These are phyloP conservation scores for Chromis chromis DNA, from an alignment of 2,797 vertebrate genomes.

Conservation along the genomic window DNA sequence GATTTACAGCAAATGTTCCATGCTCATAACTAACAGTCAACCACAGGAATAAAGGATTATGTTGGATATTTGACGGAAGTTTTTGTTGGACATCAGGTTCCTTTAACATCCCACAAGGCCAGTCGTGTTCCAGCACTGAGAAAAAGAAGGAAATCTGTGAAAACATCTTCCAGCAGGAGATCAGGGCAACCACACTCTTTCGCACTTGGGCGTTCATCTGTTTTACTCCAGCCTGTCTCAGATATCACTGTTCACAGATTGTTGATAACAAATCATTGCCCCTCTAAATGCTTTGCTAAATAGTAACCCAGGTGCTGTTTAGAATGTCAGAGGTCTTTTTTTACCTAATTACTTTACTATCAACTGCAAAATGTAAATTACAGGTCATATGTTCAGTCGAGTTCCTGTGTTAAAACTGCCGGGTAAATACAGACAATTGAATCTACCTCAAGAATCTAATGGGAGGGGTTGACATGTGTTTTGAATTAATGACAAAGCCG, in stretches of 20 bases:
- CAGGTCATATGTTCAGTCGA: constrained; percentile 20
- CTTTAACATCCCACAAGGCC: constrained; percentile 46
- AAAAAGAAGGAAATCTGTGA: constrained; percentile 38
- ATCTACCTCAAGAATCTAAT: constrained; percentile 49
- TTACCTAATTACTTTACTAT: background rate
- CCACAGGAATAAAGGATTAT: constrained; percentile 49
- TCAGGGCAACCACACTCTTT: constrained; percentile 13
- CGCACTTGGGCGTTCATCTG: constrained; percentile 13
- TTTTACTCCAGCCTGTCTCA: constrained; percentile 15
- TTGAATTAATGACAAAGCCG: constrained; percentile 58
- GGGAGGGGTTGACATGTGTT: constrained; percentile 67
- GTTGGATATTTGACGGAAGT: constrained; percentile 54
- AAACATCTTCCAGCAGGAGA: constrained; percentile 50
- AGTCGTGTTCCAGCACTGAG: constrained; percentile 44
- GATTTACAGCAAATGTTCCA: constrained; percentile 32
- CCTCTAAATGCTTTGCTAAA: background rate
- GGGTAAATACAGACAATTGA: constrained; percentile 36
- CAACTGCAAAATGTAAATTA: constrained; percentile 11
- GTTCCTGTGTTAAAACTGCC: constrained; percentile 33
- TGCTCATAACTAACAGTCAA: constrained; percentile 12
- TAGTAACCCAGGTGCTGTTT: background rate
- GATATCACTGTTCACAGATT: background rate
- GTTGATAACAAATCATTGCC: background rate
- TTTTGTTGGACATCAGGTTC: constrained; percentile 65
- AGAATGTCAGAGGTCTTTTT: background rate